These are phyloP conservation scores for Drosophila burlai DNA, from an alignment of 1,140 invertebrate genomes.

Conservation along the genomic window DNA sequence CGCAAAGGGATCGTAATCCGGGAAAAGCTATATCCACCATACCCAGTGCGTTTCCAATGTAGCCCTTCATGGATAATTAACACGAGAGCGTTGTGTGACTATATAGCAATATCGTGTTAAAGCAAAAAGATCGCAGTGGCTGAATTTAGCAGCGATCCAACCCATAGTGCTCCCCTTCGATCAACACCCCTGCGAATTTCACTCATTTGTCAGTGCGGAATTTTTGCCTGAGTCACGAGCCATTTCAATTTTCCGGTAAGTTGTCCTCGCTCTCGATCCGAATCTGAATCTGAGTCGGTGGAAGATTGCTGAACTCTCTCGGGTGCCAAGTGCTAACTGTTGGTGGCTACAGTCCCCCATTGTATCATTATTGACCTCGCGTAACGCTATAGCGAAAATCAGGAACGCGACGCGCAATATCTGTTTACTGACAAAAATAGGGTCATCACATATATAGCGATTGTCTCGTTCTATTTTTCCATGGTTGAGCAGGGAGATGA, in stretches of 20 bases:
- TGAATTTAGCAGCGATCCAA: constrained; percentile 41
- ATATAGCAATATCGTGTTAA: constrained; percentile 78
- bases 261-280: constrained; percentile 38
- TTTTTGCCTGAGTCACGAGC: constrained; percentile 64
- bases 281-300: constrained; percentile 16
- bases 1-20: constrained; percentile 21
- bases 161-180: constrained; percentile 32
- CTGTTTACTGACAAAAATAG: constrained; percentile 53
- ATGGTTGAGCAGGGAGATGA: constrained; percentile 5
- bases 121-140: constrained; percentile 32
- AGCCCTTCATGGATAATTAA: constrained; percentile 79
- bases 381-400: constrained; percentile 39
- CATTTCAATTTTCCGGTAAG: constrained; percentile 75
- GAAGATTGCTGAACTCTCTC: constrained; percentile 29
- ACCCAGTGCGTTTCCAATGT: constrained; percentile 71
- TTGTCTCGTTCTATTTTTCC: constrained; percentile 22
- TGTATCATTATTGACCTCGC: constrained; percentile 44
- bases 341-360: constrained; percentile 25
- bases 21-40: constrained; percentile 26
- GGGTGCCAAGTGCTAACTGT: constrained; percentile 33
- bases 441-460: constrained; percentile 32
- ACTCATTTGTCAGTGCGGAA: constrained; percentile 27
- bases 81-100: constrained; percentile 79
- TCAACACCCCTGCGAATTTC: constrained; percentile 37
- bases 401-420: constrained; percentile 43